phyloP scores from a whole-genome alignment of 2,797 vertebrate genomes.

The Emydoidea blandingii region DNA sequence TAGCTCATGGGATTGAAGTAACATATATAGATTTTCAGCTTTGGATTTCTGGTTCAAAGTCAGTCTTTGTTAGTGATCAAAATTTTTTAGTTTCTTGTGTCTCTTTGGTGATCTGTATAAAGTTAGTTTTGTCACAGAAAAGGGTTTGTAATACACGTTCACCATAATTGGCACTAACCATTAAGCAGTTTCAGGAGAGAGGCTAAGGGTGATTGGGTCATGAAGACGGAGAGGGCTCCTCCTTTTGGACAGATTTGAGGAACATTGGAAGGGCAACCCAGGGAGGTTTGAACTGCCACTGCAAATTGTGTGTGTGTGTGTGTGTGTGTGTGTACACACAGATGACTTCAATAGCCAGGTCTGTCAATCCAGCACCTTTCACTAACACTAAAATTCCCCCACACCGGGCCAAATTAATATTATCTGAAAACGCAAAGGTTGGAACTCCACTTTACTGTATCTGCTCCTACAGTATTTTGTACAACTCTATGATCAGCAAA shows the following conservation, averaged over 20 bases:
- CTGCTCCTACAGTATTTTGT: accelerated
- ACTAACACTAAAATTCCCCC: not conserved
- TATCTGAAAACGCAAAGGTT: not conserved
- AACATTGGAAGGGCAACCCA: not conserved
- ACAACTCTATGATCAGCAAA: not conserved
- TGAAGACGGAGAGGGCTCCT: not conserved
- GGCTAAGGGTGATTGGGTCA: not conserved
- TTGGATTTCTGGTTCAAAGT: not conserved
- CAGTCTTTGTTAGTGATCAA: not conserved
- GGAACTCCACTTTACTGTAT: not conserved
- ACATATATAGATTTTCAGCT: not conserved
- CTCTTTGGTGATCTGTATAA: not conserved
- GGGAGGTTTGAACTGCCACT: not conserved
- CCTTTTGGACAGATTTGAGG: not conserved
- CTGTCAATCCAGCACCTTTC: not conserved
- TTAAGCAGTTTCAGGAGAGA: not conserved
- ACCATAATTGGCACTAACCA: not conserved
- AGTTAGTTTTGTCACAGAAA: not conserved
- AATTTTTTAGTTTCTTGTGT: not conserved
- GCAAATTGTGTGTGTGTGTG: not conserved
- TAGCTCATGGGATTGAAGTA: not conserved
- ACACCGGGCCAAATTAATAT: not conserved
- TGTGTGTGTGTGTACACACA: not conserved
- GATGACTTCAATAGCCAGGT: not conserved
- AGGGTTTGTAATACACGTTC: not conserved